Evolutionary conservation across 2,888 invertebrate genomes (phyloP).

Genomic region (Watsonalla binaria): DNA sequence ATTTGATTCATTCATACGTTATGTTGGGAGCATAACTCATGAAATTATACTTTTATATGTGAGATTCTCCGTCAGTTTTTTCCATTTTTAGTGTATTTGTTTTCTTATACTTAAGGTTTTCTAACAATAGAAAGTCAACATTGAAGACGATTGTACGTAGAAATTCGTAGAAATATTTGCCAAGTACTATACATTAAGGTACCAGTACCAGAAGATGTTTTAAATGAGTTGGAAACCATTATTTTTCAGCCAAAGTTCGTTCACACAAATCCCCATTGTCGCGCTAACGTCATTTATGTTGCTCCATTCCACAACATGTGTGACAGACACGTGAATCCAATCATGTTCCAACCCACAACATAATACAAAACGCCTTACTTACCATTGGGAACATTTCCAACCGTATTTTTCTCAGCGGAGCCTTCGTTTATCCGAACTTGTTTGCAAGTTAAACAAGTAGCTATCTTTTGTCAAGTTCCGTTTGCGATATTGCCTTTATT

Average conservation of each 20-base stretch:
- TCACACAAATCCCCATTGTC: not conserved
- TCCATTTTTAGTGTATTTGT: too few species aligned
- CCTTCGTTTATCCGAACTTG: slow-evolving; percentile 10
- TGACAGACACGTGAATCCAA: not conserved
- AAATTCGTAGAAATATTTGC: too few species aligned
- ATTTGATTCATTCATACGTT: not conserved
- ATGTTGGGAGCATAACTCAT: not conserved
- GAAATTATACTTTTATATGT: too few species aligned
- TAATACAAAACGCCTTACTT: not conserved
- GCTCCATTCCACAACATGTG: not conserved
- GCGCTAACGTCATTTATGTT: not conserved
- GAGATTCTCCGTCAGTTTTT: too few species aligned
- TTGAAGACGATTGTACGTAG: too few species aligned
- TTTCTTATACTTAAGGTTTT: too few species aligned
- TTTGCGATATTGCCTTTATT: slow-evolving; percentile 1
- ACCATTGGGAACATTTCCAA: not conserved
- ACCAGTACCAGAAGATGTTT: too few species aligned
- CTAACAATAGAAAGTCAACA: too few species aligned
- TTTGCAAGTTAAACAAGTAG: slow-evolving; percentile 6
- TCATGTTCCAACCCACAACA: not conserved
- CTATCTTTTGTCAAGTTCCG: not conserved
- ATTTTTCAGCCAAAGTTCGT: too few species aligned
- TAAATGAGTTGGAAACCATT: too few species aligned
- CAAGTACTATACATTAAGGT: too few species aligned
- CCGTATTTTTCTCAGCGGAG: slow-evolving; percentile 6